Base-by-base conservation (phyloP, 2,797 vertebrate genomes). In the Thamnophis elegans region DNA sequence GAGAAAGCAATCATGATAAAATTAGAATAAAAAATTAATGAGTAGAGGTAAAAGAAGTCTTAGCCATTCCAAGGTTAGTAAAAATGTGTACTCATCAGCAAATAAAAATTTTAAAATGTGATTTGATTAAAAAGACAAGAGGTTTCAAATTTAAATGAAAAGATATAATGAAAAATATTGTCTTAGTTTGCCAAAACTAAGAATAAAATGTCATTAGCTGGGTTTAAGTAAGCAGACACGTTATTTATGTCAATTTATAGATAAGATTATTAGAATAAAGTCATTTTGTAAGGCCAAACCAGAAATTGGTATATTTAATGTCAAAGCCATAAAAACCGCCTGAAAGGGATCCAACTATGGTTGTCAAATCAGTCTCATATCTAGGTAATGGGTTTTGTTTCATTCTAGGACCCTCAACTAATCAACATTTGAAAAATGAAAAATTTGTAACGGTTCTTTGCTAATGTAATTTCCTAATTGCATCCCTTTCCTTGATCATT, bases 21-120 rank as follows among this genome's bases (percentile, higher is more conserved):
- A 90, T 68, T 60, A 92, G 47, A 55, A 36, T 90, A 18, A 86
- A 68, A 87, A 87, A 87, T 92, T 78, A 90, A 90, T 78, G n/a
- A 14, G 16, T 47, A 87, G 53, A 68, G 20, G 8, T 53, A 54
- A 90, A 32, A 90, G 14, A 90, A 90, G 58, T 54, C 88, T 92
- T 62, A 89, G 42, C 13, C 25, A 89, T 59, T 87, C 42, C 28
- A 73, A 90, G 59, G 68, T 86, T 90, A 92, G 32, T 86, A 28
- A 18, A 58, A 82, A 73, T 12, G n/a, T 86, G 85, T 42, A 65
- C 58, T 3, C 25, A 18, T 42, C 42, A 73, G 54, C 26, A 92
- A n/a, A 32, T 87, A 36, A 28, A 8, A 13, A 0, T 87, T 92
- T 32, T 26, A 59, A 89, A 87, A 58, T 53, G 5, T 78, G 59